Percentiles rank a stretch among this genome's conserved stretches.
Evolutionary conservation across 2,888 invertebrate species (phyloP).

Genomic region (Caenorhabditis sinica): DNA sequence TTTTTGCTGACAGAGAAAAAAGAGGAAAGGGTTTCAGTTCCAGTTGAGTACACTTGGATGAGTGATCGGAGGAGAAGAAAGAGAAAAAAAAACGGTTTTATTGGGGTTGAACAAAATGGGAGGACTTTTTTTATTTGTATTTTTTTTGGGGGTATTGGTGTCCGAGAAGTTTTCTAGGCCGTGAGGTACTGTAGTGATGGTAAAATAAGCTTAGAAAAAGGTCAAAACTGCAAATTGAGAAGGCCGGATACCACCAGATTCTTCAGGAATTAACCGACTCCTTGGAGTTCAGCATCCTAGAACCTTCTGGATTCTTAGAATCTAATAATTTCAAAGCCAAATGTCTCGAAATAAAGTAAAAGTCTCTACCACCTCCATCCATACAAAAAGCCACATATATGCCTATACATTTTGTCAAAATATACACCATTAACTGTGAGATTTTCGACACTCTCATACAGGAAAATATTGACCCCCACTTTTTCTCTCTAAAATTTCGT

Average conservation of each 20-base stretch:
- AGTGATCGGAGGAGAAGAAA: neutral
- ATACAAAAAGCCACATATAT: too few species aligned
- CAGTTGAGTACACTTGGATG: conserved; percentile 33
- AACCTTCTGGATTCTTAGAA: neutral
- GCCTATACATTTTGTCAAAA: neutral
- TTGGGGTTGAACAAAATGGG: neutral
- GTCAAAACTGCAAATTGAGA: too few species aligned
- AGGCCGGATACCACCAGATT: too few species aligned
- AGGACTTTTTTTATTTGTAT: neutral
- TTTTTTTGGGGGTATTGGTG: neutral
- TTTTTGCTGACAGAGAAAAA: neutral
- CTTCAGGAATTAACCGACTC: too few species aligned
- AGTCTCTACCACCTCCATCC: neutral
- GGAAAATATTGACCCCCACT: conserved; percentile 10
- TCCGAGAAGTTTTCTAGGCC: neutral
- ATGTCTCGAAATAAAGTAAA: too few species aligned
- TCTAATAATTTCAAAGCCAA: neutral
- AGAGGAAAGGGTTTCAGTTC: conserved; percentile 18
- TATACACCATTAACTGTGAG: conserved; percentile 22
- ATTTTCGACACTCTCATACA: neutral
- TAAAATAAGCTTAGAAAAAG: too few species aligned
- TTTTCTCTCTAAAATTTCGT: neutral
- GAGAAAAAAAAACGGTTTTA: conserved; percentile 8
- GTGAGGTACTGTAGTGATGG: too few species aligned
- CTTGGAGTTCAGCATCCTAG: neutral